Evolutionary conservation across 2,888 invertebrate species (phyloP), one percentile per base, ranked within the genome.

Genomic region (Phrixothrix hirtus): DNA sequence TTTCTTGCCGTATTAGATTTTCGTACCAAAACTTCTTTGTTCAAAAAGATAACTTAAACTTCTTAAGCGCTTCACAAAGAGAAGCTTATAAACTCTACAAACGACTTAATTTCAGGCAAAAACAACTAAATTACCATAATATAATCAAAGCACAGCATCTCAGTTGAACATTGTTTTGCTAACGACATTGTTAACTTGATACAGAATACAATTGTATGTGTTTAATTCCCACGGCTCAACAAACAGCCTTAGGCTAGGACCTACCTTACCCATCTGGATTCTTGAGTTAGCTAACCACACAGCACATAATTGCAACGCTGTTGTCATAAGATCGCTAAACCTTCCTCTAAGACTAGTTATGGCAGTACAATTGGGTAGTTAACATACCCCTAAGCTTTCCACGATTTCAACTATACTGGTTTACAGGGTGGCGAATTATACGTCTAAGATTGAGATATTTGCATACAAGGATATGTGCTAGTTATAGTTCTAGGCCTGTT

Each of bases 271-370:
- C 59, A 49, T 50, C 48, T 46, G 57, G 57, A 61, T 60, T 60
- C 61, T 61, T 60, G 61, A 60, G 58, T 58, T 56, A 56, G 47
- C 47, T 55, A 58, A 55, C 61, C 58, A 57, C 57, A 58, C 61
- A 58, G 61, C 64, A 59, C 64, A 64, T 67, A 67, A 66, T 67
- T 66, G 65, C 65, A 58, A 61, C 50, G 60, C 60, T 67, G 67
- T 66, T 67, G 67, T 67, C 62, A 58, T 66, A 66, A 67, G 67
- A 65, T 66, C 64, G 61, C 59, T 60, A 61, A 63, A 61, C 60
- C 61, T 54, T 55, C 58, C 57, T 44, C 60, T 65, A 66, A 66
- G 65, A 63, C 63, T 58, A 53, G 54, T 55, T 50, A 55, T 48
- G 50, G 57, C 38, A 56, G 56, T 27, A 51, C 60, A 61, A 45